Conservation (phyloP, 2,113 vertebrate species). For the Siniperca chuatsi region DNA sequence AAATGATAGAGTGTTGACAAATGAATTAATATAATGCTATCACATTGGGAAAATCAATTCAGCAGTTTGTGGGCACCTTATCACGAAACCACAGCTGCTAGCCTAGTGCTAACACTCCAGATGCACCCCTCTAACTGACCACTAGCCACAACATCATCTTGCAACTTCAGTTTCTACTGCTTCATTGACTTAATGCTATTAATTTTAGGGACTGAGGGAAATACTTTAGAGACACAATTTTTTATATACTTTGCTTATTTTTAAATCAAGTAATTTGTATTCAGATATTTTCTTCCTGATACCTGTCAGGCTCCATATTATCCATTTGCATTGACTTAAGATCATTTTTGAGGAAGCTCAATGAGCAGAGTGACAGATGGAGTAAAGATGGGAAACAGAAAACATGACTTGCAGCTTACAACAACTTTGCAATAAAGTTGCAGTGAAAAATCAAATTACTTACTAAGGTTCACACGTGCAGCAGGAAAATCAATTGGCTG, state of each 20-base stretch:
- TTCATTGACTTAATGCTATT: not conserved
- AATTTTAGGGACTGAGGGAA: not conserved
- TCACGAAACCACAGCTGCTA: not conserved
- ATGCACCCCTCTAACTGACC: not conserved
- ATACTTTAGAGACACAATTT: too few relatives aligned
- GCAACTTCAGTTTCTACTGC: not conserved
- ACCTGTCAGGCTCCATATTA: not conserved
- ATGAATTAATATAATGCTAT: not conserved
- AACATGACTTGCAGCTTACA: not conserved
- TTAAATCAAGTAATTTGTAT: too few relatives aligned
- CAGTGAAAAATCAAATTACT: not conserved
- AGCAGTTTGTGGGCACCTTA: not conserved
- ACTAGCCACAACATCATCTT: not conserved
- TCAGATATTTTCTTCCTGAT: not conserved
- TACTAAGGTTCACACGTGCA: not conserved
- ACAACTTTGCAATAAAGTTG: not conserved
- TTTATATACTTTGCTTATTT: not conserved
- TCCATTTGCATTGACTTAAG: not conserved
- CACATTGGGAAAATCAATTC: not conserved
- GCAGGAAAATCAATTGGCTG: not conserved
- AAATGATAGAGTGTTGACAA: not conserved
- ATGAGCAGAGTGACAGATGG: not conserved
- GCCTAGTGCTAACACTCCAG: not conserved
- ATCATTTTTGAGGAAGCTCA: too few relatives aligned
- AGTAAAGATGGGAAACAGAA: conserved; percentile 2